Evolutionary conservation across 2,113 vertebrate genomes (phyloP), one percentile per base, ranked within the genome.

Genomic region (Spea bombifrons): DNA sequence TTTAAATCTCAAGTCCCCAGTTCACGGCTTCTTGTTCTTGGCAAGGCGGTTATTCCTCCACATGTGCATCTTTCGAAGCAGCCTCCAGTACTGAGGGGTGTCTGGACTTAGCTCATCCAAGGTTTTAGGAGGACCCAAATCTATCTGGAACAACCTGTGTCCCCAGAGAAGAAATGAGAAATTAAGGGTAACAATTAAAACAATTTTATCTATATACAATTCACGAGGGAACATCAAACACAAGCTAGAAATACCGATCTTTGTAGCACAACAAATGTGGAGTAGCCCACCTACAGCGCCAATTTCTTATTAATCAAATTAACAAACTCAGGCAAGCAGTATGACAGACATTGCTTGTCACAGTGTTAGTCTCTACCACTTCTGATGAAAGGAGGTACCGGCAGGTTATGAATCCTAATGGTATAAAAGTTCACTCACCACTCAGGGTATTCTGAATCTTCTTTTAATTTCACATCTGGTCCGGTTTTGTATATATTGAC

Each of bases 401-500:
- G 3, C 8, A 8, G 6, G 3, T 57, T 57, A 57, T 3, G 53
- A 57, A 57, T 12, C 53, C 53, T 57, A 57, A 57, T 57, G 6
- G 3, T 53, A 7, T 53, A 68, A 68, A 5, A 45, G 7, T 13
- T 17, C 12, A 78, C 94, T 86, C 82, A 99, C 97, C 97, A 98
- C 67, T 94, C 93, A 0, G 97, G 96, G 79, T 99, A 99, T 68
- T 97, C 92, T 0, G 90, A 84, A 0, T 86, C 85, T 0, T 93
- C 84, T 82, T 93, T 95, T 75, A 99, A 86, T 47, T 81, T 83
- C 67, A 97, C 94, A 44, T 98, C 95, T 0, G 92, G 91, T 7
- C 96, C 94, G 4, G 94, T 88, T 81, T 96, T 96, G 75, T 91
- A 92, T 83, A 97, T 93, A 71, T 97, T 98, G 30, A 89, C 93